Evolutionary conservation across 2,888 invertebrate species (phyloP), one percentile per base, ranked within the genome.

Genomic region (Torymus auratus): DNA sequence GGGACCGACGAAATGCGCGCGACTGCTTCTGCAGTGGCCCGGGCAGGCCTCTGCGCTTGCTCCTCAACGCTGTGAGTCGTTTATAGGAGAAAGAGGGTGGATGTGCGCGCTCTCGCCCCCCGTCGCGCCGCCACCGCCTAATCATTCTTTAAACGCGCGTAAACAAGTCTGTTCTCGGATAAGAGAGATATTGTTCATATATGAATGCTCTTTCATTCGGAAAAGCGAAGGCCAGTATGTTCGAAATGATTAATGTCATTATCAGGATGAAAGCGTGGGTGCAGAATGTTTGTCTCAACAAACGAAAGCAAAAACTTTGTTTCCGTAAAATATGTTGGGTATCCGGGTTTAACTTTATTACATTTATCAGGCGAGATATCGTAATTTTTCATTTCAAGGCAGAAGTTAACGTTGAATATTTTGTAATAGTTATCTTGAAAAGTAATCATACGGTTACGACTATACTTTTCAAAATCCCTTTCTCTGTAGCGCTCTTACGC

Each of bases 141-240:
- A 90, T 90, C 90, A 90, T 90, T 90, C 90, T 90, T 90, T 90
- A 90, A 90, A 90, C 88, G 90, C 87, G 89, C 89, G 89, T 90
- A 90, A 90, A 90, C 90, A 89, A 90, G 88, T 88, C 88, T 83
- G 41, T 41, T 41, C 86, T 85, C 52, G 82, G 13, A 13, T 15
- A 80, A 82, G 62, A 61, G 56, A 60, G 62, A 52, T 55, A 60
- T 41, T 41, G 41, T 41, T 41, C 7, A 41, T 1, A 41, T 41
- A 41, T 41, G 61, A 55, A 15, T 15, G 23, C 0, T 64, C 15
- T 52, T 28, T 28, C 14, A 17, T 17, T 7, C 15, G 52, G 14
- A 20, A 28, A 20, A 23, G 2, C 7, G 28, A 62, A 5, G 5
- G 12, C 5, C 14, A 50, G 53, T 13, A n/a, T n/a, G 52, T 11